Percentiles rank a stretch among this genome's conserved stretches.
Evolutionary conservation across 2,888 invertebrate genomes (phyloP).

Genomic region (Ichneumoninae sp.): DNA sequence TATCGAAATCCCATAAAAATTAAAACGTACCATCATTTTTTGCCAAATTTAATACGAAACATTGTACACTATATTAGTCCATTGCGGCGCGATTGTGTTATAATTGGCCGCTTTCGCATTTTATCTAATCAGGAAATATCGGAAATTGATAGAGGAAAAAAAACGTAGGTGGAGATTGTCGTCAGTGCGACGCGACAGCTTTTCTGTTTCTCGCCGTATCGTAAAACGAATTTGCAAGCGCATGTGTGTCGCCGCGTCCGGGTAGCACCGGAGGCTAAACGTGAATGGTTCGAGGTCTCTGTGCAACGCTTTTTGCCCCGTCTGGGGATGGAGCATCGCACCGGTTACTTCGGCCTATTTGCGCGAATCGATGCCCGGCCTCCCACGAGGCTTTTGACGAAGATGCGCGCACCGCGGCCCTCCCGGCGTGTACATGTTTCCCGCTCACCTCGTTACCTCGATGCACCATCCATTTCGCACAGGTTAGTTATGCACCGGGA

Average conservation of each 20-base stretch:
- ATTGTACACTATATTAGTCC: no score
- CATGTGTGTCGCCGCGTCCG: not conserved
- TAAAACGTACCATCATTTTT: no score
- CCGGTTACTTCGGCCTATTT: slow-evolving; percentile 58
- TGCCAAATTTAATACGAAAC: no score
- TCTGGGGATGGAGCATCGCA: slow-evolving; percentile 32
- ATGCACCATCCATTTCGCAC: slow-evolving; percentile 35
- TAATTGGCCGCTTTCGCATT: slow-evolving; percentile 27
- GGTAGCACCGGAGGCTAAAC: not conserved
- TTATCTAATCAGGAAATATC: slow-evolving; percentile 29
- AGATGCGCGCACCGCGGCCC: slow-evolving; percentile 45
- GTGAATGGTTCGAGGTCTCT: slow-evolving; percentile 13
- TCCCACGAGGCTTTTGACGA: slow-evolving; percentile 65
- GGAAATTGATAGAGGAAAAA: slow-evolving; percentile 34
- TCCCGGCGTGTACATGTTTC: slow-evolving; percentile 44
- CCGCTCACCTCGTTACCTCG: slow-evolving; percentile 55
- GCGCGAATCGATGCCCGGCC: slow-evolving; percentile 59
- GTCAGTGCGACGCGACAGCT: not conserved
- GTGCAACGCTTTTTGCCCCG: slow-evolving; percentile 2
- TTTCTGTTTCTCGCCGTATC: not conserved
- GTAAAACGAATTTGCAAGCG: not conserved
- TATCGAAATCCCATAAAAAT: not conserved
- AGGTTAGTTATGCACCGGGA: slow-evolving; percentile 16
- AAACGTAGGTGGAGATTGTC: not conserved
- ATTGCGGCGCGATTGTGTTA: not conserved